These are phyloP conservation scores for Fragum whitleyi DNA, from an alignment of 2,888 invertebrate species.

Conservation along the genomic window DNA sequence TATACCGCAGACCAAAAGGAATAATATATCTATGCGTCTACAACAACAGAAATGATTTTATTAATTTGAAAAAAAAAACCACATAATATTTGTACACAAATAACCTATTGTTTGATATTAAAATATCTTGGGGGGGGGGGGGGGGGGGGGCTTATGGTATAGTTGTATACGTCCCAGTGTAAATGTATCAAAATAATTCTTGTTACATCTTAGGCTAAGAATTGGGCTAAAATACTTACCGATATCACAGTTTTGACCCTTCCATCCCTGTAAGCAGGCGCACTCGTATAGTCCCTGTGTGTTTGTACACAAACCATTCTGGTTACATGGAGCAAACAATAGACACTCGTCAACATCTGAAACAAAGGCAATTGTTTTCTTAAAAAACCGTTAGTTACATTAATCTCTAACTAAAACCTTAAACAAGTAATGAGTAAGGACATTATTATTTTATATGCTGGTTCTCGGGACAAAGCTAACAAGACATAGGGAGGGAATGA, in stretches of 20 bases:
- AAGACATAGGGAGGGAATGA: too few relatives aligned
- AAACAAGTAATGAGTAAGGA: neutral
- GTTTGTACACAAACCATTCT: constrained; percentile 50
- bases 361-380: neutral
- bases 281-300: constrained; percentile 13
- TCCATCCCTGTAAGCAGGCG: constrained; percentile 17
- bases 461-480: neutral
- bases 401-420: neutral
- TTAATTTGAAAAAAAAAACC: too few relatives aligned
- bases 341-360: constrained; percentile 60
- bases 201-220: too few relatives aligned
- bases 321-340: constrained; percentile 57
- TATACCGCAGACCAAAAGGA: too few relatives aligned
- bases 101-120: too few relatives aligned
- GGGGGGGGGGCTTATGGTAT: too few relatives aligned
- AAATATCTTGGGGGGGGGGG: too few relatives aligned
- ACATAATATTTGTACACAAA: too few relatives aligned
- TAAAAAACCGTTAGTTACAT: neutral
- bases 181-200: too few relatives aligned
- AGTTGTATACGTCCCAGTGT: too few relatives aligned
- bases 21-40: too few relatives aligned
- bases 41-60: too few relatives aligned
- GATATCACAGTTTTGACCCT: constrained; percentile 8
- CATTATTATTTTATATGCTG: neutral
- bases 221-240: constrained; percentile 11